These are phyloP conservation scores for Nephrotoma appendiculata DNA, from an alignment of 2,888 invertebrate species.

Conservation along the genomic window DNA sequence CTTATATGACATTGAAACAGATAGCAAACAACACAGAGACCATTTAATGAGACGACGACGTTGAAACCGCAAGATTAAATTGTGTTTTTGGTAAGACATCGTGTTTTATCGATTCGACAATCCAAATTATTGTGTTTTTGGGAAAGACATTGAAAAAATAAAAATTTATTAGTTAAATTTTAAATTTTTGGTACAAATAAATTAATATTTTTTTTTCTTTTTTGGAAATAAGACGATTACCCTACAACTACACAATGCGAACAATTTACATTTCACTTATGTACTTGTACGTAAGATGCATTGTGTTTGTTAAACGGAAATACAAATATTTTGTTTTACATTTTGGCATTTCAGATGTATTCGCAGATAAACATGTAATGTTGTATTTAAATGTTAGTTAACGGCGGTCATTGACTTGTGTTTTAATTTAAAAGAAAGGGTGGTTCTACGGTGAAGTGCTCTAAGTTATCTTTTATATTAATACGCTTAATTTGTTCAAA, in stretches of 20 bases:
- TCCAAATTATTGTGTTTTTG: background rate
- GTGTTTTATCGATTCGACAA: background rate
- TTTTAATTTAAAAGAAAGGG: no score
- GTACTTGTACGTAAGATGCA: background rate
- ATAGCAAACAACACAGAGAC: background rate
- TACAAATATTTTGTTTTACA: background rate
- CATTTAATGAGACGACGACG: background rate
- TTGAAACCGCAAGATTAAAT: background rate
- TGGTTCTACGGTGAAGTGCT: no score
- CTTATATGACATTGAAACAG: background rate
- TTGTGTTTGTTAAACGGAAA: background rate
- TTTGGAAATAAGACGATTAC: background rate
- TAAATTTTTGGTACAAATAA: background rate
- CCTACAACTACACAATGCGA: background rate
- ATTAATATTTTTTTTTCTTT: no score
- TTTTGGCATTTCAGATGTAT: background rate
- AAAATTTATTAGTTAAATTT: background rate
- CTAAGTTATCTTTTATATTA: no score
- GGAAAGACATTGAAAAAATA: background rate
- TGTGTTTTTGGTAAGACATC: background rate
- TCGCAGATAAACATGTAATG: background rate
- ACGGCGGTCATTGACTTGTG: no score
- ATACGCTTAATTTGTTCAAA: no score
- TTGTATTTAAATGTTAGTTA: background rate
- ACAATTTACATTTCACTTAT: background rate